A percentile compares a stretch with the other conserved stretches of the same genome.
These are phyloP conservation scores for Saccostrea cuccullata DNA, from an alignment of 1,140 invertebrate genomes.

Conservation along the genomic window DNA sequence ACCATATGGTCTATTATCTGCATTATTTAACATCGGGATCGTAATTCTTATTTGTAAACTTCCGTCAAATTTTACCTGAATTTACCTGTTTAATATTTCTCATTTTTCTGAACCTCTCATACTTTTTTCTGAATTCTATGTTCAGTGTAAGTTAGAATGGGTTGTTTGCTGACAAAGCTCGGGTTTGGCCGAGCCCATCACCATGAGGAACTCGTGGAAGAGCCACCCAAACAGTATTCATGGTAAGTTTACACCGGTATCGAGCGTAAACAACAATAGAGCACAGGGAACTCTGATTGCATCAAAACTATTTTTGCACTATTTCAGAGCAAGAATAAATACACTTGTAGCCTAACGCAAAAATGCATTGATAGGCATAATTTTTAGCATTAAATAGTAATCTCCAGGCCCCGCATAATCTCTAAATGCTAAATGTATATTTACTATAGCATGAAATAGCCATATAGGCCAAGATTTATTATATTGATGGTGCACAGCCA, in stretches of 20 bases:
- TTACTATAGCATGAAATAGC: too few relatives aligned
- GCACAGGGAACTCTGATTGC: neutral
- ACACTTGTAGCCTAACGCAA: neutral
- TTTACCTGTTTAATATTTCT: constrained; percentile 17
- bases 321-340: too few relatives aligned
- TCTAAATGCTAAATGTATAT: too few relatives aligned
- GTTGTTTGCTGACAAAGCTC: constrained; percentile 57
- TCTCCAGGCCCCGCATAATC: neutral
- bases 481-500: too few relatives aligned
- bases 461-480: too few relatives aligned
- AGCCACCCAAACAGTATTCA: constrained; percentile 56
- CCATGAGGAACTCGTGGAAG: constrained; percentile 55
- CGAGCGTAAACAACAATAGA: neutral
- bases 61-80: constrained; percentile 24
- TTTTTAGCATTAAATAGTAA: neutral
- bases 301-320: neutral
- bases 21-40: neutral
- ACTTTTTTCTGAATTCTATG: neutral
- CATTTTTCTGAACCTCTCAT: neutral
- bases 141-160: constrained; percentile 43
- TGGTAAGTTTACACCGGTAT: constrained; percentile 48
- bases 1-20: too few relatives aligned
- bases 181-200: constrained; percentile 40
- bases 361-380: neutral
- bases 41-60: neutral